These are phyloP conservation scores for Dicaeum eximium DNA, from an alignment of 2,113 vertebrate genomes.

Conservation along the genomic window DNA sequence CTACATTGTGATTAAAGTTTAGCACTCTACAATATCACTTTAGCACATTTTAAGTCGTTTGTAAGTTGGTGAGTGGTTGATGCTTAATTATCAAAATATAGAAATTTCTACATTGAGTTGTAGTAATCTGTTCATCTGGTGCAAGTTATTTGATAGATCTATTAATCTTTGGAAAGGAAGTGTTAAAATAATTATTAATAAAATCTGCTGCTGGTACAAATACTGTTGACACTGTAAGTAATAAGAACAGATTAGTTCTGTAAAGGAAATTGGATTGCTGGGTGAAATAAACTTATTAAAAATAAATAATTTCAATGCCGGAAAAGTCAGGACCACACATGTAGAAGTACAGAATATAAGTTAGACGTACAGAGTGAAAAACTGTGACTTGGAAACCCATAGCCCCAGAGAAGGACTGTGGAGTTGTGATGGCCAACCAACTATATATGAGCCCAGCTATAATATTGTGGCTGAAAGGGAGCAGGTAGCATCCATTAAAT, in stretches of 20 bases:
- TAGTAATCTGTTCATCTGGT: neutral
- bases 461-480: neutral
- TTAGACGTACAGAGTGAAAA: neutral
- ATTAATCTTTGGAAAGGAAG: neutral
- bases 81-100: neutral
- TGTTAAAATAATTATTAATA: neutral
- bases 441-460: neutral
- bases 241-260: slow-evolving; percentile 1
- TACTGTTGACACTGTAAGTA: neutral
- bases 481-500: neutral
- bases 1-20: neutral
- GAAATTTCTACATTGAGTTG: no score
- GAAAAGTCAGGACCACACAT: neutral
- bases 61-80: neutral
- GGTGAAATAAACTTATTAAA: neutral
- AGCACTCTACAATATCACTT: neutral
- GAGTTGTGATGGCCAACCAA: neutral
- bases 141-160: neutral
- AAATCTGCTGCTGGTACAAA: neutral
- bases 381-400: neutral
- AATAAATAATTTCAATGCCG: neutral
- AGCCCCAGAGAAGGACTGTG: neutral
- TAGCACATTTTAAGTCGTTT: neutral
- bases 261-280: neutral
- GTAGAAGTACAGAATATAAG: neutral